Base-by-base conservation (phyloP, 2,888 invertebrate species). In the Apocheima hispidaria region DNA sequence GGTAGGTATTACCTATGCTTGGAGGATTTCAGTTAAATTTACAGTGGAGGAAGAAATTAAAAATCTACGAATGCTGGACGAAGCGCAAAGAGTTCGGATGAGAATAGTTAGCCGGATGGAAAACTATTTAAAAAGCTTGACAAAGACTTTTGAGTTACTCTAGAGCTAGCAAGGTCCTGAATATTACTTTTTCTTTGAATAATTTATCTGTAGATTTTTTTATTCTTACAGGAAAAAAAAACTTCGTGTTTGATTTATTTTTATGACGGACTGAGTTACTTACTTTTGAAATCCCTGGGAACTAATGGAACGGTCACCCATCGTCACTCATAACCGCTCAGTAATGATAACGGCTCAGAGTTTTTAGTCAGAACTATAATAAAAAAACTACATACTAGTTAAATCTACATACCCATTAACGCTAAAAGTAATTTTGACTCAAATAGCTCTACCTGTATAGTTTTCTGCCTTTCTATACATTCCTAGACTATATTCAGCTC, bases 11-110 rank as follows among this genome's bases (percentile, higher is more conserved):
- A 78, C 74, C 75, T 79, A 83, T 82, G 82, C 82, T 75, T 74
- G 67, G 76, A 76, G 38, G 51, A 53, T 36, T 82, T 78, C 70
- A 79, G 77, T 79, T 81, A 79, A 84, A 83, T 84, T 84, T 75
- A 73, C 81, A 80, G 76, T 68, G 71, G 67, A 74, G 72, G 81
- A 80, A 82, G 72, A 85, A 88, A 88, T 87, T 84, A 86, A 88
- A 88, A 87, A 81, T 73, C 78, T 73, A 72, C 75, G 70, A 65
- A 68, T 71, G 71, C 66, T 73, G 77, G 78, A 85, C 82, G 77
- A 80, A 83, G 81, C 81, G 73, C 75, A 70, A 74, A 74, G 74
- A 74, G 77, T 81, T 73, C 73, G 70, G 63, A 70, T 79, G 72
- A 73, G 75, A 75, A 77, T 79, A 68, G 63, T 74, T 75, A 78